Conservation (phyloP, 1,140 invertebrate genomes). For the Nautilus pompilius region DNA sequence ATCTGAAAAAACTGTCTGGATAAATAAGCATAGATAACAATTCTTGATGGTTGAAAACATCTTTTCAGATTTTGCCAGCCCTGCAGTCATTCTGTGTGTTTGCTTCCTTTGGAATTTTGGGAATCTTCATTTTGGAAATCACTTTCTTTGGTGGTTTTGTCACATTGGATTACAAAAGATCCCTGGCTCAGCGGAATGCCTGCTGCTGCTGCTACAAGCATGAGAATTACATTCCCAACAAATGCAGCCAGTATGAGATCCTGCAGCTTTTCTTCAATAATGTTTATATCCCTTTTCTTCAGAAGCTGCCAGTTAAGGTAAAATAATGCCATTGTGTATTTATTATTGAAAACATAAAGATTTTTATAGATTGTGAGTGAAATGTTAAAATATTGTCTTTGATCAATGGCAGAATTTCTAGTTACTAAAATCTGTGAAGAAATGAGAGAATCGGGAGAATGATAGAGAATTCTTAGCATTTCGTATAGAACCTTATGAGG, state of each 20-base stretch:
- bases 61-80: conserved; percentile 77
- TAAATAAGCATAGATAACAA: too few species aligned
- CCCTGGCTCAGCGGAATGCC: conserved; percentile 66
- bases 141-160: conserved; percentile 94
- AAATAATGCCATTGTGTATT: too few species aligned
- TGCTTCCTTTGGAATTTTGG: conserved; percentile 60
- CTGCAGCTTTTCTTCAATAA: conserved; percentile 57
- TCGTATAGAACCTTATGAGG: too few species aligned
- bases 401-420: too few species aligned
- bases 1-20: too few species aligned
- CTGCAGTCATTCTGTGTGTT: conserved; percentile 70
- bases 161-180: conserved; percentile 67
- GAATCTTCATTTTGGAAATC: conserved; percentile 91
- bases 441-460: too few species aligned
- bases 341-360: too few species aligned
- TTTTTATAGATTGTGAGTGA: too few species aligned
- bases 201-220: conserved; percentile 67
- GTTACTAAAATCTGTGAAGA: too few species aligned
- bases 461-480: too few species aligned
- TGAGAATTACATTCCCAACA: conserved; percentile 53
- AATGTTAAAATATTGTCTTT: too few species aligned
- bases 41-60: too few species aligned
- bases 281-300: conserved; percentile 52
- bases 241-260: conserved; percentile 56
- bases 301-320: conserved; percentile 55